Percentiles rank a stretch among this genome's conserved stretches.
Conservation (phyloP, 2,888 invertebrate species). For the Pterostichus niger region DNA sequence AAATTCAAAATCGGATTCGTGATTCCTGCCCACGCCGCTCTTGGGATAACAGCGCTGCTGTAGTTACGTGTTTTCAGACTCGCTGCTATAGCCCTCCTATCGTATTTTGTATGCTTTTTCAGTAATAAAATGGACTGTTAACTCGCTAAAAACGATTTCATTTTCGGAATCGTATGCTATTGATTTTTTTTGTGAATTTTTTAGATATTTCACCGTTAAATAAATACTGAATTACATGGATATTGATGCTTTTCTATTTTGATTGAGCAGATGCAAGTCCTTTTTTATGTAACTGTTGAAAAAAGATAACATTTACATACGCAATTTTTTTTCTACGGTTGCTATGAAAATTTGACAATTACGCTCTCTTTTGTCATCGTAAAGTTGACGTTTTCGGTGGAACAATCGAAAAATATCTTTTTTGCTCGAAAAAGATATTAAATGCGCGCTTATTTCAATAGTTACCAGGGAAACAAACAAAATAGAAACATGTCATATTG, state of each 20-base stretch:
- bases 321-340: too few species aligned
- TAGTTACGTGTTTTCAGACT: neutral
- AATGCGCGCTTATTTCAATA: too few species aligned
- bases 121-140: constrained; percentile 53
- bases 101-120: constrained; percentile 53
- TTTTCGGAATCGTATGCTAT: constrained; percentile 42
- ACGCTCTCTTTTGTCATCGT: too few species aligned
- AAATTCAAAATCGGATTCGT: constrained; percentile 61
- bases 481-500: too few species aligned
- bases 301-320: too few species aligned
- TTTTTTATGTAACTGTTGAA: neutral
- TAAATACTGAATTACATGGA: constrained; percentile 21
- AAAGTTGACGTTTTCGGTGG: too few species aligned
- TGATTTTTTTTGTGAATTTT: constrained; percentile 49
- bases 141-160: constrained; percentile 42
- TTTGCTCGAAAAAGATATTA: too few species aligned
- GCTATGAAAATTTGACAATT: too few species aligned
- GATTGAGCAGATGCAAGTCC: neutral
- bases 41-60: constrained; percentile 31
- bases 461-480: too few species aligned
- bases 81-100: constrained; percentile 19
- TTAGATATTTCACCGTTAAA: constrained; percentile 21
- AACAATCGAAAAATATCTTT: too few species aligned
- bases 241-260: neutral
- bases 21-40: constrained; percentile 6